Percentiles rank a stretch among this genome's conserved stretches.
These are phyloP conservation scores for Drosophila tristis DNA, from an alignment of 1,140 invertebrate genomes.

Conservation along the genomic window DNA sequence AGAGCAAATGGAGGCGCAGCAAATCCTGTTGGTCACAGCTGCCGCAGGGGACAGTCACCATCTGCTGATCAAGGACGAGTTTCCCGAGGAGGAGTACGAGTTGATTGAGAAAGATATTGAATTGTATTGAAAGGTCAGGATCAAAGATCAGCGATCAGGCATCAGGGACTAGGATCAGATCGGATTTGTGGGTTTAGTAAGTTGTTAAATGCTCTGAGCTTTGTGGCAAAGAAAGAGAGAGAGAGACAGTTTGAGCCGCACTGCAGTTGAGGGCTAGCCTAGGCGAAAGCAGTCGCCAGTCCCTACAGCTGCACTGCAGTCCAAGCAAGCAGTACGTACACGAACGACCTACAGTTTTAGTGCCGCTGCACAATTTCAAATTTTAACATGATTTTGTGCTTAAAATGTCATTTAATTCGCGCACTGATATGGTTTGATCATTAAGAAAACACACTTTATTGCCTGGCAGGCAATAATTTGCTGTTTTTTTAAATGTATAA, in stretches of 20 bases:
- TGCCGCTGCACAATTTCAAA: slow-evolving; percentile 20
- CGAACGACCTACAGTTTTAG: slow-evolving; percentile 1
- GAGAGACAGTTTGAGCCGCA: slow-evolving; percentile 10
- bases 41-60: slow-evolving; percentile 14
- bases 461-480: slow-evolving; percentile 33
- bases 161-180: neutral
- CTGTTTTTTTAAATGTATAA: slow-evolving; percentile 31
- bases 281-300: too few relatives aligned
- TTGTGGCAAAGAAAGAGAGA: neutral
- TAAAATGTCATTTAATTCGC: slow-evolving; percentile 15
- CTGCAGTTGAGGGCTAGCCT: slow-evolving; percentile 31
- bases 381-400: slow-evolving; percentile 2
- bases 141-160: neutral
- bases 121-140: slow-evolving; percentile 47
- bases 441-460: slow-evolving; percentile 43
- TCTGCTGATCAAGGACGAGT: slow-evolving; percentile 58
- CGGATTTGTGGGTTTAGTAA: too few relatives aligned
- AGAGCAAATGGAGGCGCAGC: slow-evolving; percentile 48
- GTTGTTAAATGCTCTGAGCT: slow-evolving; percentile 38
- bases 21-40: neutral
- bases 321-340: too few relatives aligned
- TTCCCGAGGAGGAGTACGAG: slow-evolving; percentile 53
- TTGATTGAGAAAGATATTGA: slow-evolving; percentile 72
- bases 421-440: neutral
- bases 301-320: too few relatives aligned